A percentile compares a stretch with the other conserved stretches of the same genome.
These are phyloP conservation scores for Andrena bucephala DNA, from an alignment of 2,888 invertebrate genomes.

Conservation along the genomic window DNA sequence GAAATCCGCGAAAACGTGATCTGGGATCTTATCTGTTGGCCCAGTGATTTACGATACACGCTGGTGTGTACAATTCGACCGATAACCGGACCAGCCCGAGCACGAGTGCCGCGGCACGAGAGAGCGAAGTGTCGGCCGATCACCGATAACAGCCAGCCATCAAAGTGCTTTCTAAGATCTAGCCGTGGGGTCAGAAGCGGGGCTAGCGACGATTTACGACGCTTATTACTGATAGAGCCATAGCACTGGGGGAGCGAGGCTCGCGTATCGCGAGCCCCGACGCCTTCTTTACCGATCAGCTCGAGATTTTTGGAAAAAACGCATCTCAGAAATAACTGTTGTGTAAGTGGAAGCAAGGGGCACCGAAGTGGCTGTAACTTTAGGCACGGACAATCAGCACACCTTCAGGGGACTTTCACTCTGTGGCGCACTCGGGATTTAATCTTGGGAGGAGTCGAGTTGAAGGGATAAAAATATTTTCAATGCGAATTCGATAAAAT, in stretches of 20 bases:
- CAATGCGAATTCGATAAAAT: too few relatives aligned
- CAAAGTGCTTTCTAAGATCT: conserved; percentile 65
- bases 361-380: too few relatives aligned
- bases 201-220: conserved; percentile 60
- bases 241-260: conserved; percentile 19
- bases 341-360: too few relatives aligned
- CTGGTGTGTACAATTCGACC: conserved; percentile 39
- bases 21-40: conserved; percentile 62
- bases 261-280: neutral
- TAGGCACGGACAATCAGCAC: too few relatives aligned
- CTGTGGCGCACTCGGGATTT: too few relatives aligned
- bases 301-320: too few relatives aligned
- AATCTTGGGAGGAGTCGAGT: too few relatives aligned
- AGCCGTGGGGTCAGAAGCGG: conserved; percentile 56
- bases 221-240: conserved; percentile 63
- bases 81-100: conserved; percentile 47
- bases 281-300: neutral
- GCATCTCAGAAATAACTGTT: too few relatives aligned
- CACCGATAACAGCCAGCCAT: conserved; percentile 66
- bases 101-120: conserved; percentile 38
- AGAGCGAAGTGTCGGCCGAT: conserved; percentile 64
- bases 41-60: conserved; percentile 67
- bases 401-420: too few relatives aligned
- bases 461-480: too few relatives aligned
- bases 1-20: conserved; percentile 69